A percentile compares a stretch with the other conserved stretches of the same genome.
These are phyloP conservation scores for Rhingia rostrata DNA, from an alignment of 2,888 invertebrate genomes.

Conservation along the genomic window DNA sequence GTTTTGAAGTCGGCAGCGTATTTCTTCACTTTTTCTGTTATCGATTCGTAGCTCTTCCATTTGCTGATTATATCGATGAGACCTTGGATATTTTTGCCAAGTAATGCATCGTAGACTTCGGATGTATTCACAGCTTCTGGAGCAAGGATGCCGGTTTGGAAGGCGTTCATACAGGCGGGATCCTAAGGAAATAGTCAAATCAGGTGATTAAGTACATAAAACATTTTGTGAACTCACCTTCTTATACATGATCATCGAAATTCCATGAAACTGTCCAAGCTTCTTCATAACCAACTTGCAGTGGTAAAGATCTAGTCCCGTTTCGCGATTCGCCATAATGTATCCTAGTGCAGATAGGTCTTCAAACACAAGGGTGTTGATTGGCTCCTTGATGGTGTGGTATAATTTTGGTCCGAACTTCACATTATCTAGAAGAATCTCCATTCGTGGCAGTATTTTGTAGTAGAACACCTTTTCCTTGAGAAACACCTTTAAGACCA, in stretches of 20 bases:
- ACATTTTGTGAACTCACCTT: slow-evolving; percentile 81
- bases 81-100: too few relatives aligned
- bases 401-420: slow-evolving; percentile 70
- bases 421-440: slow-evolving; percentile 77
- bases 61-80: slow-evolving; percentile 79
- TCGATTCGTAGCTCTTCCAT: slow-evolving; percentile 83
- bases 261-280: slow-evolving; percentile 85
- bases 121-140: slow-evolving; percentile 71
- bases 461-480: slow-evolving; percentile 80
- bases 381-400: slow-evolving; percentile 60
- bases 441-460: slow-evolving; percentile 79
- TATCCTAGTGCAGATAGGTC: slow-evolving; percentile 83
- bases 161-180: slow-evolving; percentile 75
- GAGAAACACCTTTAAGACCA: slow-evolving; percentile 80
- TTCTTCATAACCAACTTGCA: slow-evolving; percentile 83
- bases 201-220: neutral
- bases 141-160: slow-evolving; percentile 76
- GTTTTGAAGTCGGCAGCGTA: slow-evolving; percentile 76
- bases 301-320: slow-evolving; percentile 84
- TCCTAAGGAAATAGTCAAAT: slow-evolving; percentile 70
- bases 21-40: slow-evolving; percentile 79
- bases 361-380: slow-evolving; percentile 77
- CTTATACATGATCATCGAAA: slow-evolving; percentile 84
- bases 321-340: slow-evolving; percentile 83
- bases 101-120: neutral